Evolutionary conservation across 2,797 vertebrate species (phyloP).

Genomic region (Scolopax rusticola): DNA sequence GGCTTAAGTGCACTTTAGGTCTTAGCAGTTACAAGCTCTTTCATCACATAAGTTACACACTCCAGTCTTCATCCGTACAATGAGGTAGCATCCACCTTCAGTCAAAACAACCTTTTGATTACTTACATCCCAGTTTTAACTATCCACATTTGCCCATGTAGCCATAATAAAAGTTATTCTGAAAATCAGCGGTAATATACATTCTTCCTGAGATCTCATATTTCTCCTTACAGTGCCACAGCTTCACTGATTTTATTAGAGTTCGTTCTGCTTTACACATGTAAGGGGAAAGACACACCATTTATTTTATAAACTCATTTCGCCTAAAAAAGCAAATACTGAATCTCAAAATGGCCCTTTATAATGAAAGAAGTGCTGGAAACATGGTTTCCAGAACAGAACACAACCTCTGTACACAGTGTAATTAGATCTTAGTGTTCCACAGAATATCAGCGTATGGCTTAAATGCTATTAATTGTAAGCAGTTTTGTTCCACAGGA

Average conservation of each 20-base stretch:
- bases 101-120: neutral
- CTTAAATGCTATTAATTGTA: conserved; percentile 82
- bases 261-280: neutral
- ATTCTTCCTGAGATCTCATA: neutral
- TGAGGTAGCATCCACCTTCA: neutral
- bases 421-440: conserved; percentile 77
- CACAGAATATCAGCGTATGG: conserved; percentile 72
- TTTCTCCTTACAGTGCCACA: neutral
- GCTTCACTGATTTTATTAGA: neutral
- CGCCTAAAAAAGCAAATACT: neutral
- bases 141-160: neutral
- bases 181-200: neutral
- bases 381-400: conserved; percentile 63
- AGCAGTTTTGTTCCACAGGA: conserved; percentile 80
- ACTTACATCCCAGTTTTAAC: neutral
- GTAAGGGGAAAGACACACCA: neutral
- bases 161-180: neutral
- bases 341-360: neutral
- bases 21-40: neutral
- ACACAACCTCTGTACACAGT: conserved; percentile 57
- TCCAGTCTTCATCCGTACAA: neutral
- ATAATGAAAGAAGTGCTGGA: conserved; percentile 45
- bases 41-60: neutral
- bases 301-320: conserved; percentile 15
- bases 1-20: neutral